Evolutionary conservation across 2,888 invertebrate genomes (phyloP), one percentile per base, ranked within the genome.

Genomic region (Liposcelis brunnea): DNA sequence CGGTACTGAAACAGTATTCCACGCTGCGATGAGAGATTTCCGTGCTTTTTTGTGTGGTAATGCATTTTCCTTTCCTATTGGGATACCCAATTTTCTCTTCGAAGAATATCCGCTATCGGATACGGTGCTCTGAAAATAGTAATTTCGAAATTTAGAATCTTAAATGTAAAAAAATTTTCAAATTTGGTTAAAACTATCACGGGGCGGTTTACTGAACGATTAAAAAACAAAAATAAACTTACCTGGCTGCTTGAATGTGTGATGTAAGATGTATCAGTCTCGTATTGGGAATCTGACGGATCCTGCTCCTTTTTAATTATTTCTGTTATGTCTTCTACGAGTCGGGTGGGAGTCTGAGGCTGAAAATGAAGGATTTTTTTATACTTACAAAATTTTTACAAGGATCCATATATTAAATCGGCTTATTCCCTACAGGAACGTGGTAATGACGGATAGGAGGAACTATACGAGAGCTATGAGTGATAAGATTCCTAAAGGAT

Each of bases 301-400:
- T 2, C 49, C 55, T 82, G 78, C 55, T 89, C 90, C 47, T 84
- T 75, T 54, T 82, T 77, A 55, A 91, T 84, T 57, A 91, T 85
- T 58, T 90, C 89, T 0, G 83, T 83, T 35, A 93, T 74, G 54
- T 91, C 87, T 53, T 83, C 86, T 0, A 77, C 81, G 4, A 87
- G 61, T 34, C 82, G 67, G 2, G 80, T 81, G 0, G 89, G 89
- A 11, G 80, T 79, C 46, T 77, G 75, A 5, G 77, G 75, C 55
- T 58, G 47, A 51, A 50, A 37, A 48, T 21, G 21, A 31, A 43
- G 31, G 44, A 26, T 26, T 26, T 26, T 26, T 35, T 15, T 35
- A 35, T 35, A 35, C 35, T 16, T 26, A 26, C 26, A 26, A 26
- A 26, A 26, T 26, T 26, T 26, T 26, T 26, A 6, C 26, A 8